Evolutionary conservation across 2,113 vertebrate genomes (phyloP), one percentile per base, ranked within the genome.

Genomic region (Semicossyphus pulcher): DNA sequence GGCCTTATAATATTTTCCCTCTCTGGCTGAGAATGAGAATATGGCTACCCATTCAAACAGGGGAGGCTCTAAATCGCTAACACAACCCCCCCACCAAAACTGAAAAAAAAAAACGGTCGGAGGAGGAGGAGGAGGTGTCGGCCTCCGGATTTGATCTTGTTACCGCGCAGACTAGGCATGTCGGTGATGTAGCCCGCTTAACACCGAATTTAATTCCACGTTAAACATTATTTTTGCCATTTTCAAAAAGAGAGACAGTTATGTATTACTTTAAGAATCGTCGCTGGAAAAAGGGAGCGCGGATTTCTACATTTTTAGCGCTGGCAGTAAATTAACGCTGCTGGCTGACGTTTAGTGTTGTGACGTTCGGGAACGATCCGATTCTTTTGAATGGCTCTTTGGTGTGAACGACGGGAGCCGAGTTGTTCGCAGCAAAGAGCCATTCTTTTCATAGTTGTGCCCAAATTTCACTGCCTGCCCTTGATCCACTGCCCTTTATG

Each of bases 11-110:
- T 53, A 57, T 76, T 74, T 75, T 34, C 65, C 67, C 54, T 56
- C 54, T 54, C 42, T 49, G 49, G 20, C 74, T 45, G 70, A 81
- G 80, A 82, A 76, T 81, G 70, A 84, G 85, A 93, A 93, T 80
- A 93, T 93, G 93, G 92, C 92, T 62, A 89, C 92, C 92, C 92
- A 93, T 93, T 94, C 92, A 93, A 93, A 86, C 90, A 66, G 65
- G 66, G 78, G 69, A 86, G 86, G 82, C 78, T 81, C 59, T 56
- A 16, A 61, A 84, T 80, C 61, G 87, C 81, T 57, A 83, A 82
- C 72, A 65, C 67, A 49, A 77, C 62, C 60, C 51, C 34, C 10
- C 53, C 67, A 32, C 31, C 42, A 41, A 60, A 36, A 54, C 71
- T 26, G 44, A 37, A n/a, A 31, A 83, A 73, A 75, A 80, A 61